phyloP scores from a whole-genome alignment of 2,797 vertebrate species.

The Spheniscus humboldti region DNA sequence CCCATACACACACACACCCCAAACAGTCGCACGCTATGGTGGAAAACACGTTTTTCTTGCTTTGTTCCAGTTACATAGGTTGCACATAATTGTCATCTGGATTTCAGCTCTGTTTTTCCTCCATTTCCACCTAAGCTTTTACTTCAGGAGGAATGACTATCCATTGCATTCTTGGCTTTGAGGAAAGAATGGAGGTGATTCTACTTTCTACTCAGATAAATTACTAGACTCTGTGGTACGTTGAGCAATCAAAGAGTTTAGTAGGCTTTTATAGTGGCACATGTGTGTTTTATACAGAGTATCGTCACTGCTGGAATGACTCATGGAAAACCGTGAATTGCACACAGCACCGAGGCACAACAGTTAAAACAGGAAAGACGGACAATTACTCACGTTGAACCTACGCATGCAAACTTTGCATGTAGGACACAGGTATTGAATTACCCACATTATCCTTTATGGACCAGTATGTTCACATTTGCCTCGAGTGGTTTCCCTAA shows the following conservation, averaged over 20 bases:
- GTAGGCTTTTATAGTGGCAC: background rate
- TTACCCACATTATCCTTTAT: background rate
- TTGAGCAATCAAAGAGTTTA: background rate
- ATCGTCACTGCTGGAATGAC: background rate
- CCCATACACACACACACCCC: background rate
- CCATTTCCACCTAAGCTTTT: background rate
- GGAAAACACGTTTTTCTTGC: background rate
- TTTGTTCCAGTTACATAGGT: background rate
- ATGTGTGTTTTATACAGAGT: background rate
- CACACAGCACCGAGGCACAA: background rate
- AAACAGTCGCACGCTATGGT: background rate
- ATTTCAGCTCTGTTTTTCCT: background rate
- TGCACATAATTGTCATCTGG: background rate
- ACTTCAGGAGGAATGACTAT: background rate
- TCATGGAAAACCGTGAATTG: background rate
- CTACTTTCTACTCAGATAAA: background rate
- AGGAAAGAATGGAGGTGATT: background rate
- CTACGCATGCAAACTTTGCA: background rate
- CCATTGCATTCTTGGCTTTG: background rate
- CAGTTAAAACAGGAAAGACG: background rate
- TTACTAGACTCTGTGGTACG: background rate
- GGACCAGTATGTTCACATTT: background rate
- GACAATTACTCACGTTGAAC: background rate
- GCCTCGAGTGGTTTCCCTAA: background rate
- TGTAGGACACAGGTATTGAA: background rate